Percentiles rank a stretch among this genome's conserved stretches.
Evolutionary conservation across 2,888 invertebrate species (phyloP).

Genomic region (Torymus auratus): DNA sequence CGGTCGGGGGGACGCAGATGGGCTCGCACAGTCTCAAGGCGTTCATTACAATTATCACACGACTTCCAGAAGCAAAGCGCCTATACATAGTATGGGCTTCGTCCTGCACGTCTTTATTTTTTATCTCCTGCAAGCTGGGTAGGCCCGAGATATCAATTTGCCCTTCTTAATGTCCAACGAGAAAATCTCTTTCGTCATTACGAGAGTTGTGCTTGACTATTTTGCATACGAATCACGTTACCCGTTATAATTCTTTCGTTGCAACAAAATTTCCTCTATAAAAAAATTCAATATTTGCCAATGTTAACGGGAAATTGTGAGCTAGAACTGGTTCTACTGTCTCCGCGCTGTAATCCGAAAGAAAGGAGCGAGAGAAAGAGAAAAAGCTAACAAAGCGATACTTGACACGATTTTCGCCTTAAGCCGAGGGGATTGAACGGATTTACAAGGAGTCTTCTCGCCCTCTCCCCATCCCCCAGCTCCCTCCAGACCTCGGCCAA

Average conservation of each 20-base stretch:
- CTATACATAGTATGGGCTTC: not conserved
- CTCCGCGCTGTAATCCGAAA: constrained; percentile 10
- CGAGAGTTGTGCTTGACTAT: constrained; percentile 22
- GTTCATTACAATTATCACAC: constrained; percentile 77
- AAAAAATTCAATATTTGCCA: too few species aligned
- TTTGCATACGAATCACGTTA: constrained; percentile 42
- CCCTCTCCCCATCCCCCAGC: constrained; percentile 11
- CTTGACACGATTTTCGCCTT: constrained; percentile 57
- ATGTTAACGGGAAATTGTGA: too few species aligned
- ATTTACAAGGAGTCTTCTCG: constrained; percentile 53
- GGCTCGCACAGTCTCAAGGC: constrained; percentile 74
- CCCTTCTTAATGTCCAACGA: constrained; percentile 43
- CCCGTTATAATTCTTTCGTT: too few species aligned
- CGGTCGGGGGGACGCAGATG: constrained; percentile 72
- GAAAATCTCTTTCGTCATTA: constrained; percentile 41
- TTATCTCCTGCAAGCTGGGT: constrained; percentile 1
- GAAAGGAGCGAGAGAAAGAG: not conserved
- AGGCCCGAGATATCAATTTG: constrained; percentile 39
- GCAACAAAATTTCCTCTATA: not conserved
- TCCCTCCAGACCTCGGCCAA: constrained; percentile 21
- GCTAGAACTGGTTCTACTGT: too few species aligned
- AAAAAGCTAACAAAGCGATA: constrained; percentile 50
- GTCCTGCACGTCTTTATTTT: not conserved
- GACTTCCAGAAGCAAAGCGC: constrained; percentile 67
- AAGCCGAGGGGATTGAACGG: constrained; percentile 54